Evolutionary conservation across 1,140 invertebrate species (phyloP).

Genomic region (Neodiprion pinetum): DNA sequence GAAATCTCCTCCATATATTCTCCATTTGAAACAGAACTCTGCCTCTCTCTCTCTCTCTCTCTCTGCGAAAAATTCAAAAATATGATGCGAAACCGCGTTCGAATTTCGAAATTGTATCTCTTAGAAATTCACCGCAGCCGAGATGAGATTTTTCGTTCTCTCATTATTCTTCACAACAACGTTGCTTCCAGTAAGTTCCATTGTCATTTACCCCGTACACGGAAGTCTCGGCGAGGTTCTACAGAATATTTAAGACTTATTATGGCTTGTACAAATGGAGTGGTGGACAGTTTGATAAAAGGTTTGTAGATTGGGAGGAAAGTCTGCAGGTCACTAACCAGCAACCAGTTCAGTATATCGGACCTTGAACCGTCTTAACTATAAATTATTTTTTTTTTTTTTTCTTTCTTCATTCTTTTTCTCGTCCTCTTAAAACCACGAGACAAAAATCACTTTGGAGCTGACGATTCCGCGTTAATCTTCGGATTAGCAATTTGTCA

Average conservation of each 20-base stretch:
- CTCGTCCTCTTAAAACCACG: not conserved
- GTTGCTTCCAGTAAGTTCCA: not conserved
- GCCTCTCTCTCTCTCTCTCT: no score
- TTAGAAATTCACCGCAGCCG: no score
- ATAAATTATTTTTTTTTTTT: not conserved
- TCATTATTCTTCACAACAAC: no score
- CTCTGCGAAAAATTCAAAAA: no score
- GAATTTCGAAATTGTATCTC: no score
- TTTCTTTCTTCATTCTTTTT: not conserved
- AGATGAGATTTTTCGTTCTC: no score
- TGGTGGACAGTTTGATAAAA: not conserved
- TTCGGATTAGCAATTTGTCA: not conserved
- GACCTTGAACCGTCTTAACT: constrained; percentile 42
- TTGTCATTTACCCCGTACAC: not conserved
- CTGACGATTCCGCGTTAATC: not conserved
- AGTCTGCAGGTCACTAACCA: constrained; percentile 39
- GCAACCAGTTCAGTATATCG: constrained; percentile 31
- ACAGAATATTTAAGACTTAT: no score
- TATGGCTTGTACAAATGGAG: no score
- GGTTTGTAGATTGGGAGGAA: constrained; percentile 21
- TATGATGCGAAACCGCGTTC: no score
- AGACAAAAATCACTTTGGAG: not conserved
- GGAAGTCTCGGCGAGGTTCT: no score
- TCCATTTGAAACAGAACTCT: no score
- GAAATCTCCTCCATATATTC: not conserved